Base-by-base conservation (phyloP, 2,113 vertebrate genomes). In the Todiramphus saurophagus region DNA sequence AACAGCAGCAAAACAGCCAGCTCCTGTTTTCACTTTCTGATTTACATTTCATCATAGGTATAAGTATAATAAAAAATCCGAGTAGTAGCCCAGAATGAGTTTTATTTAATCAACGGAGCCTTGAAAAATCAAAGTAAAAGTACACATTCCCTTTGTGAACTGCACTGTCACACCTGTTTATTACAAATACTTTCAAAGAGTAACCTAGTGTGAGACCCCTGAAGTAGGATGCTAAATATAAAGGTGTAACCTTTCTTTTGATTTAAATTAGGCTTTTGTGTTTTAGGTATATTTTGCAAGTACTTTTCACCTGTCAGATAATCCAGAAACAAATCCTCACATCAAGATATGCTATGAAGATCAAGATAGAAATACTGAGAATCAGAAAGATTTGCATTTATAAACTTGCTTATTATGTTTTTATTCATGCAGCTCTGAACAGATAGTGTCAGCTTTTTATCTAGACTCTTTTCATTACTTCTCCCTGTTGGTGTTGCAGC, bases 381-480 rank as follows among this genome's bases (percentile, higher is more conserved):
- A 97, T 96, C 94, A 95, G 5, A 96, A 92, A 96, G 86, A 97
- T 97, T 96, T 96, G 70, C 8, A 16, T 95, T 96, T 92, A 83
- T 96, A 96, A 97, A 97, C 89, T 97, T 94, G 90, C 94, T 97
- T 97, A 98, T 97, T 98, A 98, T 96, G 94, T 93, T 98, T 96
- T 83, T 93, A 97, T 95, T 98, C 97, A 97, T 91, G 67, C 94
- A 94, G 77, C 48, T 97, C 59, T 74, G 94, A 97, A 97, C 89
- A 94, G 81, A 94, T 93, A 95, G 79, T 97, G 96, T 97, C 97
- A 98, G 96, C 94, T 98, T 98, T 98, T 98, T 97, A 98, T 96
- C 93, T 92, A 95, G 91, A 94, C 93, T 97, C 97, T 97, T 98
- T 98, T 98, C 97, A 98, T 98, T 98, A 98, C 95, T 98, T 97